These are phyloP conservation scores for Arnoldichthys spilopterus DNA, from an alignment of 2,797 vertebrate species.

Conservation along the genomic window DNA sequence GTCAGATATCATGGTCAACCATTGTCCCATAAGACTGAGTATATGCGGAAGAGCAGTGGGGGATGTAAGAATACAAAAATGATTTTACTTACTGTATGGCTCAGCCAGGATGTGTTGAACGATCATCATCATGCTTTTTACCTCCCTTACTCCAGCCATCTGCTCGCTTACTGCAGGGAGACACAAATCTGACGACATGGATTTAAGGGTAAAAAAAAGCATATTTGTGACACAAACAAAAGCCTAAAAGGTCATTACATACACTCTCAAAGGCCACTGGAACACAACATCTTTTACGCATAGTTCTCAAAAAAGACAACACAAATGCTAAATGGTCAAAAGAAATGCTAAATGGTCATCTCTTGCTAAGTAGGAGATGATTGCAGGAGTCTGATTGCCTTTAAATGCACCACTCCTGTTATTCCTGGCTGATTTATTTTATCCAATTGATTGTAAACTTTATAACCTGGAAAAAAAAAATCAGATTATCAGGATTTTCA, in stretches of 20 bases:
- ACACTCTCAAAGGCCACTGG: neutral
- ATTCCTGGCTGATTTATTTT: no score
- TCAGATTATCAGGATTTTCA: no score
- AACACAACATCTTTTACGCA: no score
- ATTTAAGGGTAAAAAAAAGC: constrained; percentile 73
- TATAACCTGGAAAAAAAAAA: no score
- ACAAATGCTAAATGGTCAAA: no score
- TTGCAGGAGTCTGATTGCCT: no score
- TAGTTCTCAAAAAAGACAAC: no score
- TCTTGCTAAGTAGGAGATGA: no score
- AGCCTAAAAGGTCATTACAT: neutral
- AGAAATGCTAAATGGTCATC: no score
- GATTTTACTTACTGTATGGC: constrained; percentile 82
- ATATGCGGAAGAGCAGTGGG: neutral
- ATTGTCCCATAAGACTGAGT: neutral
- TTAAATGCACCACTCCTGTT: no score
- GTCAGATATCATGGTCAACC: no score
- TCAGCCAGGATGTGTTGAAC: constrained; percentile 85
- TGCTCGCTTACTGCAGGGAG: constrained; percentile 84
- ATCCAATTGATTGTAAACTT: no score
- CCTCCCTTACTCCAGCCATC: constrained; percentile 84
- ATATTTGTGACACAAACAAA: constrained; percentile 37
- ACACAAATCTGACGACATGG: constrained; percentile 79
- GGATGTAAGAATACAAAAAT: neutral
- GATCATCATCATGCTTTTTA: constrained; percentile 89